Percentiles rank a stretch among this genome's conserved stretches.
Conservation (phyloP, 2,113 vertebrate genomes). For the Cranoglanis bouderius region DNA sequence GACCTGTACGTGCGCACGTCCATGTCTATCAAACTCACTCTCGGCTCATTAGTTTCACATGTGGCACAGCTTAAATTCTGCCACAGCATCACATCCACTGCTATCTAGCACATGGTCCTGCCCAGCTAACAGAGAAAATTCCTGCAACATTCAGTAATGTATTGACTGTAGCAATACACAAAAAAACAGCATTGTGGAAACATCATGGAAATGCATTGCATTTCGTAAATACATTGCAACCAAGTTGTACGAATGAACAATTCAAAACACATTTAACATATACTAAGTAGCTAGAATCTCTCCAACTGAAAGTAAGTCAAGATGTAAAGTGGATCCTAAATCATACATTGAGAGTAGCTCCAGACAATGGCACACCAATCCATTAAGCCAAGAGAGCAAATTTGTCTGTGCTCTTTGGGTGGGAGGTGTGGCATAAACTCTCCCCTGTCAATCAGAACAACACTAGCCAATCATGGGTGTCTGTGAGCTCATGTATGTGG, state of each 20-base stretch:
- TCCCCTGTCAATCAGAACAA: background rate
- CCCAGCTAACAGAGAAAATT: background rate
- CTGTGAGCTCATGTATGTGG: background rate
- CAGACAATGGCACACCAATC: background rate
- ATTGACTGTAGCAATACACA: background rate
- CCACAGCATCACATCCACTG: background rate
- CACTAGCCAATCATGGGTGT: background rate
- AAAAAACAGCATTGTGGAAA: background rate
- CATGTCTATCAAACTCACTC: slow-evolving; percentile 62
- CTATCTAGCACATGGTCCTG: background rate
- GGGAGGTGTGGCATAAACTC: background rate
- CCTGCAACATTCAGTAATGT: background rate
- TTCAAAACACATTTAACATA: background rate
- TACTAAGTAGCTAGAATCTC: background rate
- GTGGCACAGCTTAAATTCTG: slow-evolving; percentile 31
- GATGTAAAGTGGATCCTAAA: background rate
- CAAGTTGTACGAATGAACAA: background rate
- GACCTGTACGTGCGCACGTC: slow-evolving; percentile 71
- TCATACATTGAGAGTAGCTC: no score
- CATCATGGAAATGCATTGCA: background rate
- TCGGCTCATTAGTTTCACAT: slow-evolving; percentile 57
- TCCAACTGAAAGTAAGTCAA: background rate
- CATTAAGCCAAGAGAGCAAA: background rate
- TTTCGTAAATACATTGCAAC: background rate
- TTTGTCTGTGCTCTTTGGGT: background rate